Evolutionary conservation across 2,888 invertebrate species (phyloP).

Genomic region (Tipula vernalis): DNA sequence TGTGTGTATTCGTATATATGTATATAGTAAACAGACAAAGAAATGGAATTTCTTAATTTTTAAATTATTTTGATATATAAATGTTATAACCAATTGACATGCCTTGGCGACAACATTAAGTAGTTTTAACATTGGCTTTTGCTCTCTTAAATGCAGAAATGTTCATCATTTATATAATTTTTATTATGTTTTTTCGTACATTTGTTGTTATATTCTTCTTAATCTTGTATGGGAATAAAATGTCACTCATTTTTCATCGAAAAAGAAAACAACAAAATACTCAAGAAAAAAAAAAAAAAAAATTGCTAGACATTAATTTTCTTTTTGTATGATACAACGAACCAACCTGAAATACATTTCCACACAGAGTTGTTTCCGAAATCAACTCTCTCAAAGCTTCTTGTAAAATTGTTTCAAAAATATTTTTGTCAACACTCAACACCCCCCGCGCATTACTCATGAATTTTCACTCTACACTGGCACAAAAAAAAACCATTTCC

Average conservation of each 20-base stretch:
- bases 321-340: not conserved
- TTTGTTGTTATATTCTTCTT: not conserved
- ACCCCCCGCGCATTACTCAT: not conserved
- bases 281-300: not conserved
- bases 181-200: not conserved
- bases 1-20: not conserved
- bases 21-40: not conserved
- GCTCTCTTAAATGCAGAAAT: conserved; percentile 10
- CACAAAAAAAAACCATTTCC: not conserved
- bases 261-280: not conserved
- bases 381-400: not conserved
- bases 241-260: conserved; percentile 9
- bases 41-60: not conserved
- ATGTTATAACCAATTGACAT: conserved; percentile 7
- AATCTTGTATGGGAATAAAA: conserved; percentile 11
- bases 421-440: not conserved
- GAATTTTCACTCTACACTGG: not conserved
- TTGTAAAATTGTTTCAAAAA: not conserved
- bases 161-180: conserved; percentile 5
- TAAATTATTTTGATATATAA: conserved; percentile 4
- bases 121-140: conserved; percentile 10
- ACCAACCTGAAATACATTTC: not conserved
- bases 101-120: conserved; percentile 10
- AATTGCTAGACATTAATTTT: conserved; percentile 6
- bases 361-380: not conserved